phyloP scores from a whole-genome alignment of 1,140 invertebrate species.

The Sycophaga agraensis region DNA sequence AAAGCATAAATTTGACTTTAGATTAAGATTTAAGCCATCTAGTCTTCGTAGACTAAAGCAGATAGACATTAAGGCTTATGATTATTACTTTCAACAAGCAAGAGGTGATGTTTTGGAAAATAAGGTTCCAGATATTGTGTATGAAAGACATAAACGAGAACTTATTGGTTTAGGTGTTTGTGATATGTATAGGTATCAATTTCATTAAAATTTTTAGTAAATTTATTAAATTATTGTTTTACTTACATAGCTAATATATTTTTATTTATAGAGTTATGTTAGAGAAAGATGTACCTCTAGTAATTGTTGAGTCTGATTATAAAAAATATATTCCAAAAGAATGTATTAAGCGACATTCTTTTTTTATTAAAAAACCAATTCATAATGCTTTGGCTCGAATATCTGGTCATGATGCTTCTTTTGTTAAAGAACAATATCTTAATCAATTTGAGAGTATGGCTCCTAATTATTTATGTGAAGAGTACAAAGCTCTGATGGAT shows the following conservation, averaged over 20 bases:
- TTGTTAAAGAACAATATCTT: conserved; percentile 76
- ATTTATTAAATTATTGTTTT: conserved; percentile 13
- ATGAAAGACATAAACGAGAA: conserved; percentile 73
- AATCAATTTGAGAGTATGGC: conserved; percentile 75
- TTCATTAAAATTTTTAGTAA: background rate
- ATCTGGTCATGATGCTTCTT: conserved; percentile 63
- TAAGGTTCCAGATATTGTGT: conserved; percentile 74
- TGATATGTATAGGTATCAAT: conserved; percentile 73
- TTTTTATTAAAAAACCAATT: conserved; percentile 76
- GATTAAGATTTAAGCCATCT: conserved; percentile 75
- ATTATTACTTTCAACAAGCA: conserved; percentile 85
- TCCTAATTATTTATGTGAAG: conserved; percentile 78
- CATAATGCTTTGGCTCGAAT: conserved; percentile 67
- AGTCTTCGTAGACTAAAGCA: conserved; percentile 65
- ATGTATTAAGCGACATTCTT: conserved; percentile 70
- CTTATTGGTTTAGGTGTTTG: conserved; percentile 79
- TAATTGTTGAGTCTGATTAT: conserved; percentile 73
- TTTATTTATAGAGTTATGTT: conserved; percentile 64
- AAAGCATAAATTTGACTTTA: conserved; percentile 68
- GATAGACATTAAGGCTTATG: conserved; percentile 72
- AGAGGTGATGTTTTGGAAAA: conserved; percentile 76
- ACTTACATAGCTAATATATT: background rate
- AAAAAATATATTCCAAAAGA: conserved; percentile 80
- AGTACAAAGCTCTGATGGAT: conserved; percentile 69
- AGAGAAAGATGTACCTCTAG: conserved; percentile 66